These are phyloP conservation scores for Cinara cedri DNA, from an alignment of 2,888 invertebrate genomes.

Conservation along the genomic window DNA sequence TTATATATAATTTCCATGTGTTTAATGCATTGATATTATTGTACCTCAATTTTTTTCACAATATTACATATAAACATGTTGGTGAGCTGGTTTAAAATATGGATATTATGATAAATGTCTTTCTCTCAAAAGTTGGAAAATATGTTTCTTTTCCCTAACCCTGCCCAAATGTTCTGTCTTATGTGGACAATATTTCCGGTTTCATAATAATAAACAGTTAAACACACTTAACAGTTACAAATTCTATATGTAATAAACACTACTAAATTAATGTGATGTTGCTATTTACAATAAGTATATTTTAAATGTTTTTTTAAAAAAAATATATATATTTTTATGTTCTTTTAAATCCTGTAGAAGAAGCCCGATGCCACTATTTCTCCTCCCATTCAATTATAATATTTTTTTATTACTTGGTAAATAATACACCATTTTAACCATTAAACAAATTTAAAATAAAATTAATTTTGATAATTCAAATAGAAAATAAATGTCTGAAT, in stretches of 20 bases:
- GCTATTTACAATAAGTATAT: conserved; percentile 51
- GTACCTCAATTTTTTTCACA: conserved; percentile 21
- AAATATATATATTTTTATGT: conserved; percentile 26
- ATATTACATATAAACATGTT: neutral
- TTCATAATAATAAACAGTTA: conserved; percentile 51
- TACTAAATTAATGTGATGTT: conserved; percentile 57
- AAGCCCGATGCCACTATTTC: conserved; percentile 46
- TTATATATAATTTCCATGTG: conserved; percentile 20
- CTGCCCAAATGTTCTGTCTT: conserved; percentile 36
- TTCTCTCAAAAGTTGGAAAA: conserved; percentile 27
- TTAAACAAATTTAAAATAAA: conserved; percentile 5
- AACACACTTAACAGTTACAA: conserved; percentile 55
- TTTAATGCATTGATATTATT: conserved; percentile 40
- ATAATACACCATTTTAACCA: neutral
- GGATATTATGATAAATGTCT: conserved; percentile 13
- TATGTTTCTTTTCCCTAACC: conserved; percentile 45
- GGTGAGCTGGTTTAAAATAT: conserved; percentile 16
- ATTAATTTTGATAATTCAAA: neutral
- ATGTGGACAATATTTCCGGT: conserved; percentile 29
- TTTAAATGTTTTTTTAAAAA: conserved; percentile 15
- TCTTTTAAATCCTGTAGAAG: conserved; percentile 41
- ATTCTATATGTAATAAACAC: conserved; percentile 47
- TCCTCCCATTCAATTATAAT: conserved; percentile 43
- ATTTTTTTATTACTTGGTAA: conserved; percentile 1
- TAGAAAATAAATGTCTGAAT: conserved; percentile 14